Base-by-base conservation (phyloP, 2,888 invertebrate species). In the Ophion slaviceki region DNA sequence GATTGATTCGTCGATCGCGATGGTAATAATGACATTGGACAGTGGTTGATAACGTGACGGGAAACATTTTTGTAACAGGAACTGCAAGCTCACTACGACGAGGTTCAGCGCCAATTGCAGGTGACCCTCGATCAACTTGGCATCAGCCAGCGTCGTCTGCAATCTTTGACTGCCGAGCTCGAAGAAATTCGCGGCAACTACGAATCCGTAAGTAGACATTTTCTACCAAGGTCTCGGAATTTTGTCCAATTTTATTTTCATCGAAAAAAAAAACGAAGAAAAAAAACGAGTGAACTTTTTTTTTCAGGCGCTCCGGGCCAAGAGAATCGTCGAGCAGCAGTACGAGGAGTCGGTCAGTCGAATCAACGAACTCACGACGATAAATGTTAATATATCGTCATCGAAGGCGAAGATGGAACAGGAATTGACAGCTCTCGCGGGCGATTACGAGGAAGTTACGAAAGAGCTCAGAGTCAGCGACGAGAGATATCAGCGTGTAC, bases 371-470 rank as follows among this genome's bases (percentile, higher is more conserved):
- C 95, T 99, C 94, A 97, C 97, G 92, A 97, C 98, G 92, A 98
- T 98, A 96, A 99, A 99, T 95, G 98, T 99, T 89, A 98, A 98
- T 95, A 95, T 99, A 94, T 97, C 98, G 84, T 98, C 99, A 92
- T 96, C 97, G 95, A 99, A 98, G 96, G 97, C 97, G 94, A 99
- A 99, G 95, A 96, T 99, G 94, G 99, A 99, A 95, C 98, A 98
- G 94, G 99, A 99, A 95, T 95, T 99, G 92, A 95, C 96, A 79
- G 97, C 97, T 90, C 96, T 99, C 91, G 98, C 99, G 90, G 96
- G 98, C 91, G 99, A 99, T 95, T 98, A 99, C 94, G 99, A 99
- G 94, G 99, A 99, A 95, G 98, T 99, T 93, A 98, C 98, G 94
- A 98, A 98, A 95, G 99, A 99, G 94, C 96, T 99, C 93, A 97